A percentile compares a stretch with the other conserved stretches of the same genome.
Conservation (phyloP, 2,888 invertebrate species). For the Eulithis prunata region DNA sequence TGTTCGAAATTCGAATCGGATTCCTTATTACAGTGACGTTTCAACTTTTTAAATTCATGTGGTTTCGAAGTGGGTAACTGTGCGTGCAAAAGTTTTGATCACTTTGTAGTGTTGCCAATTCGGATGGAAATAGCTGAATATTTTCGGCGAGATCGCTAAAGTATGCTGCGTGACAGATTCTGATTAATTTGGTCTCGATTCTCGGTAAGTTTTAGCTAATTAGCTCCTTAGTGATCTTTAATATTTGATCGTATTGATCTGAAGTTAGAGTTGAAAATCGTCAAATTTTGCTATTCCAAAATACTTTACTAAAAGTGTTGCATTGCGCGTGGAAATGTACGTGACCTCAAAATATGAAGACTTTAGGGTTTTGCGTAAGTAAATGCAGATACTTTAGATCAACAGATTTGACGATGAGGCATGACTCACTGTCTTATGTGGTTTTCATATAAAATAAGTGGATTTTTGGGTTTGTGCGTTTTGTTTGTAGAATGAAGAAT, state of each 20-base stretch:
- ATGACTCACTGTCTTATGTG: no score
- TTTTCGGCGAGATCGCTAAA: conserved; percentile 57
- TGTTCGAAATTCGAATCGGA: conserved; percentile 32
- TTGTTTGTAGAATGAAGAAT: no score
- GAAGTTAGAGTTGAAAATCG: not conserved
- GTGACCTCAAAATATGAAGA: not conserved
- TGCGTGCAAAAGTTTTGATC: conserved; percentile 31
- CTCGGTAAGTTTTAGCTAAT: conserved; percentile 39
- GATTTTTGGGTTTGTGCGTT: no score
- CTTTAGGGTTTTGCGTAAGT: conserved; percentile 1
- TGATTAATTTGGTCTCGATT: conserved; percentile 49
- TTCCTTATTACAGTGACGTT: conserved; percentile 41
- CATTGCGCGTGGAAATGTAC: not conserved
- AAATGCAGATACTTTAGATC: conserved; percentile 2
- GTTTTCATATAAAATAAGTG: no score
- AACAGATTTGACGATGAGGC: no score
- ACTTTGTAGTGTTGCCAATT: conserved; percentile 52
- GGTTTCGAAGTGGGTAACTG: conserved; percentile 25
- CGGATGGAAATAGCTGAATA: conserved; percentile 62
- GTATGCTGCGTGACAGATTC: conserved; percentile 37
- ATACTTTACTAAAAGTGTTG: not conserved
- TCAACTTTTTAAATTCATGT: conserved; percentile 39
- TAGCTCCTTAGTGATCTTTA: conserved; percentile 12
- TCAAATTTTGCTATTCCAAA: no score
- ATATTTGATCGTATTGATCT: conserved; percentile 19